These are phyloP conservation scores for Heliangelus exortis DNA, from an alignment of 2,797 vertebrate genomes.

Conservation along the genomic window DNA sequence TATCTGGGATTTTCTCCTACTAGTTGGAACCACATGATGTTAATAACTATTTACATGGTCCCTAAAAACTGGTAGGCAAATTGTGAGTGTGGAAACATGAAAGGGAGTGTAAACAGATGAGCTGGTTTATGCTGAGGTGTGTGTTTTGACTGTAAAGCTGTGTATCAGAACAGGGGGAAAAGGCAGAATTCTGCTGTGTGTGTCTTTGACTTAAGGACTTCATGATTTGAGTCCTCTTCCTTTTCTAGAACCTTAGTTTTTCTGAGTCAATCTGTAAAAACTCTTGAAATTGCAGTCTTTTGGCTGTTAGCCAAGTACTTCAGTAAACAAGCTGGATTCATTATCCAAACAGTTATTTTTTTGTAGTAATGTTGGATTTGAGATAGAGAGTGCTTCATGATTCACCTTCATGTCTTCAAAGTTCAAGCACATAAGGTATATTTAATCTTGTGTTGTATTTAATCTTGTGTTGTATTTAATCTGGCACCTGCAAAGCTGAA, in stretches of 20 bases:
- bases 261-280: neutral
- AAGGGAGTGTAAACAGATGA: neutral
- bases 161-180: neutral
- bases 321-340: constrained; percentile 39
- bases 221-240: neutral
- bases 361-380: neutral
- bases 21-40: constrained; percentile 10
- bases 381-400: neutral
- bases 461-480: neutral
- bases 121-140: neutral
- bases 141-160: neutral
- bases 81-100: constrained; percentile 12
- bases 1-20: constrained; percentile 40
- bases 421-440: neutral
- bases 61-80: constrained; percentile 33
- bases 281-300: neutral
- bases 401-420: neutral
- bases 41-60: constrained; percentile 56
- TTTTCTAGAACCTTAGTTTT: neutral
- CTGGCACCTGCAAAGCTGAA: neutral
- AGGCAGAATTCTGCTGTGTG: neutral
- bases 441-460: neutral
- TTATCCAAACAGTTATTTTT: neutral
- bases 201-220: neutral
- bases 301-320: constrained; percentile 6